These are phyloP conservation scores for Pterophyllum scalare DNA, from an alignment of 2,113 vertebrate genomes.

Conservation along the genomic window DNA sequence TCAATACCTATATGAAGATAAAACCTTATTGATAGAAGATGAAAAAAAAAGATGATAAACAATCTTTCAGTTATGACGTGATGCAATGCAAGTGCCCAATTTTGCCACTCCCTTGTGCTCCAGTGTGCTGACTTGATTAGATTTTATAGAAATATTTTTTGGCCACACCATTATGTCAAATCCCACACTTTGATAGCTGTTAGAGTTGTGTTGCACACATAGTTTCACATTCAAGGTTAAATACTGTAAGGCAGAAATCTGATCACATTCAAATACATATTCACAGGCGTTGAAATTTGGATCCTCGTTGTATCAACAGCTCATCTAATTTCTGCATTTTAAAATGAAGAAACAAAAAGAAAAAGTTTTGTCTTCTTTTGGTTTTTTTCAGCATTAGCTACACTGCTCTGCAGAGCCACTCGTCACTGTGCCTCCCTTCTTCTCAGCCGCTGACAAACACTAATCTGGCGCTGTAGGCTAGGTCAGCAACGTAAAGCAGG, in stretches of 20 bases:
- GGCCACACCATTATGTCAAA: background rate
- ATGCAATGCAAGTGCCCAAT: background rate
- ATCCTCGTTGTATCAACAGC: background rate
- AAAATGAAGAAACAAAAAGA: background rate
- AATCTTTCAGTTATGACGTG: background rate
- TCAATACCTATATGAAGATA: background rate
- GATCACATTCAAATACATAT: background rate
- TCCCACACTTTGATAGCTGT: background rate
- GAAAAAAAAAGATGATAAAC: background rate
- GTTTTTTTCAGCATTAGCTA: background rate
- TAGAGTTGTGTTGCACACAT: background rate
- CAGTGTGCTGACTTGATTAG: conserved; percentile 39
- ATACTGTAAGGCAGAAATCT: background rate
- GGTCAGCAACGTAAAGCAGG: conserved; percentile 85
- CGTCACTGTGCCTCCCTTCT: fast-evolving
- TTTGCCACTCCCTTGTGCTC: background rate
- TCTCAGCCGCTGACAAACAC: conserved; percentile 82
- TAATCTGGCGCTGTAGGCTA: conserved; percentile 81
- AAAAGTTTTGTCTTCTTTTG: background rate
- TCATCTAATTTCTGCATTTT: background rate
- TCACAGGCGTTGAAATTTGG: background rate
- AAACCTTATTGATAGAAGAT: background rate
- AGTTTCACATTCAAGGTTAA: conserved; percentile 26
- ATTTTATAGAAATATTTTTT: background rate
- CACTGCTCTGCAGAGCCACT: background rate